phyloP scores from a whole-genome alignment of 1,140 invertebrate species.

The Arion vulgaris region DNA sequence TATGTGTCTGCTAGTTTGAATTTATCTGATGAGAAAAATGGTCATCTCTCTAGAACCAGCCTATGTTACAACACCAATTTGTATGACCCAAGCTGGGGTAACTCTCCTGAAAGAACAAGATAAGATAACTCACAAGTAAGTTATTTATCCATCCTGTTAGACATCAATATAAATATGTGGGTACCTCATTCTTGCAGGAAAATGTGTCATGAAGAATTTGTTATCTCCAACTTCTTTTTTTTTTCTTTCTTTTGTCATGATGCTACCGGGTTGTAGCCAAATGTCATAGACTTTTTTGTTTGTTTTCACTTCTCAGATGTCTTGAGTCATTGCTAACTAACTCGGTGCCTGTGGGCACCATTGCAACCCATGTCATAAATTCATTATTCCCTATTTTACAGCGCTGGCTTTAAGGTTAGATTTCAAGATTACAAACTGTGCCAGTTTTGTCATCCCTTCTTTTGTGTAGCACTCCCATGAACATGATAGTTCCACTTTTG shows the following conservation, averaged over 20 bases:
- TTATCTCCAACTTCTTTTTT: neutral
- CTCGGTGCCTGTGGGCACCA: too few relatives aligned
- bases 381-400: too few relatives aligned
- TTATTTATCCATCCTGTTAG: conserved; percentile 12
- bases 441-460: too few relatives aligned
- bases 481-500: too few relatives aligned
- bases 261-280: too few relatives aligned
- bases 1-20: neutral
- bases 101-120: conserved; percentile 83
- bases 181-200: neutral
- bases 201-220: neutral
- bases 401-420: too few relatives aligned
- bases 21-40: neutral
- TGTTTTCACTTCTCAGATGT: too few relatives aligned
- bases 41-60: conserved; percentile 78
- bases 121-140: conserved; percentile 76
- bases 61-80: conserved; percentile 85
- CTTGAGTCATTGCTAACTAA: too few relatives aligned
- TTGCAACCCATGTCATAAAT: too few relatives aligned
- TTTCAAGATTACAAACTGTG: too few relatives aligned
- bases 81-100: conserved; percentile 81
- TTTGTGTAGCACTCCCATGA: too few relatives aligned
- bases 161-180: conserved; percentile 71
- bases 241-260: neutral
- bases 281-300: neutral